Conservation (phyloP, 2,113 vertebrate genomes). For the Planiliza haematocheilus region DNA sequence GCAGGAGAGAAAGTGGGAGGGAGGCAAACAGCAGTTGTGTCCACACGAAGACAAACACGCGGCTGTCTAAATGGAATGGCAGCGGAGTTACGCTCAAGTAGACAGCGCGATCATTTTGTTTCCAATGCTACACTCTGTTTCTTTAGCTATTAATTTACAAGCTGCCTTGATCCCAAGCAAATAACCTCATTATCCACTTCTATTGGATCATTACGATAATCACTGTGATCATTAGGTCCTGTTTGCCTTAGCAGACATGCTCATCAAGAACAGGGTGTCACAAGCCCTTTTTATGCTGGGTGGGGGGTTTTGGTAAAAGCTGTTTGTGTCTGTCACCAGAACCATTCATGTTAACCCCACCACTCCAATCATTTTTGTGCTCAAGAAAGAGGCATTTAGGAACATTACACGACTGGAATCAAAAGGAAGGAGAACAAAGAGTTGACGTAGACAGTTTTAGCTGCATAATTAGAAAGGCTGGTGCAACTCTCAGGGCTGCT, state of each 20-base stretch:
- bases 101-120: slow-evolving; percentile 51
- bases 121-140: slow-evolving; percentile 46
- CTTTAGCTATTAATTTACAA: slow-evolving; percentile 70
- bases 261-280: slow-evolving; percentile 70
- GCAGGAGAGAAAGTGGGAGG: not conserved
- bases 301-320: slow-evolving; percentile 30
- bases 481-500: slow-evolving; percentile 49
- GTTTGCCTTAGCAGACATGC: slow-evolving; percentile 72
- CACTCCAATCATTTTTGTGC: slow-evolving; percentile 34
- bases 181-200: slow-evolving; percentile 81
- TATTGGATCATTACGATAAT: slow-evolving; percentile 83
- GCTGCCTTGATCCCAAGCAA: slow-evolving; percentile 77
- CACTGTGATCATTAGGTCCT: slow-evolving; percentile 78
- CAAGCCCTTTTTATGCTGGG: slow-evolving; percentile 28
- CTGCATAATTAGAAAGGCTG: slow-evolving; percentile 73
- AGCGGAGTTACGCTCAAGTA: slow-evolving; percentile 19
- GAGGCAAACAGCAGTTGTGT: slow-evolving; percentile 18
- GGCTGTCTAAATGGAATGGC: not conserved
- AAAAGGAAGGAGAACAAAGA: slow-evolving; percentile 68
- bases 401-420: slow-evolving; percentile 55
- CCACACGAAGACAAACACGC: slow-evolving; percentile 39
- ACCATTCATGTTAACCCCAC: slow-evolving; percentile 50
- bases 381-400: slow-evolving; percentile 56
- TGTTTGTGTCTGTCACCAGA: slow-evolving; percentile 34
- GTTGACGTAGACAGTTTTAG: slow-evolving; percentile 62